Evolutionary conservation across 92 coral and sea anemone genomes (phyloP).

Genomic region (Heteractis magnifica): DNA sequence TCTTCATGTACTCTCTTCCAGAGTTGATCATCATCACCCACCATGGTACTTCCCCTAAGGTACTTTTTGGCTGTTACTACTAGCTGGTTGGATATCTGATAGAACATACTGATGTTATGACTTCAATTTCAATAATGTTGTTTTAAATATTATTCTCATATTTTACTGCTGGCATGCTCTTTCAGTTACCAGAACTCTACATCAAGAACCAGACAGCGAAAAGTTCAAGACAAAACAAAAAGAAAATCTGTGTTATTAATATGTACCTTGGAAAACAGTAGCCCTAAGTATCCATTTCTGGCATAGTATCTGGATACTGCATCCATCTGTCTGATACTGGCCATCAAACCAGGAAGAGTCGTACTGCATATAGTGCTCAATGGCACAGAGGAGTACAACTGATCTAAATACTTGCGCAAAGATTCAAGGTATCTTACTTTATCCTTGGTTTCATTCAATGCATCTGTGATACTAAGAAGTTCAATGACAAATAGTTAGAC

Average conservation of each 20-base stretch:
- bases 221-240: too few species aligned
- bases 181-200: background rate
- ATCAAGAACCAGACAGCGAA: background rate
- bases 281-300: constrained; percentile 90
- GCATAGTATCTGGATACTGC: constrained; percentile 97
- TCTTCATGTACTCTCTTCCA: constrained; percentile 90
- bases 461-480: constrained; percentile 84
- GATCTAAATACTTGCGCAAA: constrained; percentile 92
- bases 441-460: constrained; percentile 97
- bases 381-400: constrained; percentile 71
- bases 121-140: background rate
- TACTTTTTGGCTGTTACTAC: constrained; percentile 80
- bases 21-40: constrained; percentile 79
- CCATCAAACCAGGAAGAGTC: constrained; percentile 94
- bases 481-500: background rate
- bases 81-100: constrained; percentile 88
- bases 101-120: background rate
- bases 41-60: constrained; percentile 57
- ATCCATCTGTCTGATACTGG: constrained; percentile 97
- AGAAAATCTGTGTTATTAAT: too few species aligned
- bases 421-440: constrained; percentile 96
- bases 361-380: constrained; percentile 69
- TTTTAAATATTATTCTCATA: too few species aligned
- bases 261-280: constrained; percentile 85
- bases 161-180: background rate